Conservation (phyloP, 2,888 invertebrate genomes). For the Plebejus melissa region DNA sequence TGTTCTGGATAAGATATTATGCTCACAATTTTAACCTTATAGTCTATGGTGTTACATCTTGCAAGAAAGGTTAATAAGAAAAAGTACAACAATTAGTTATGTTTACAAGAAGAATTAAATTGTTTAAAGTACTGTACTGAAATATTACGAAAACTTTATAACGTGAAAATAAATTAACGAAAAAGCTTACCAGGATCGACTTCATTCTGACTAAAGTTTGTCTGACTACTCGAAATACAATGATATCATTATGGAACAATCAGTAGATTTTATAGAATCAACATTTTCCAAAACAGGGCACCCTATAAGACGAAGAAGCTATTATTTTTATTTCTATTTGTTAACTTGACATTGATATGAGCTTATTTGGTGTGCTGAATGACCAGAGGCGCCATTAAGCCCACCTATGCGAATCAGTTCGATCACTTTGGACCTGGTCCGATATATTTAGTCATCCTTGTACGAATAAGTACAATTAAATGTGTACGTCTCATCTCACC, state of each 20-base stretch:
- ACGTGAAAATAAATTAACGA: too few relatives aligned
- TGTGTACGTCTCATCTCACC: neutral
- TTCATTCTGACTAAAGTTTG: constrained; percentile 56
- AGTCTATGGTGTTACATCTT: too few relatives aligned
- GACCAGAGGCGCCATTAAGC: constrained; percentile 55
- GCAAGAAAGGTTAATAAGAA: neutral
- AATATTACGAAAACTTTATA: too few relatives aligned
- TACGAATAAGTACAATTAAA: constrained; percentile 6
- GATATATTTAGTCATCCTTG: constrained; percentile 18
- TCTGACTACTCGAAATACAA: constrained; percentile 50
- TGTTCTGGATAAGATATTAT: too few relatives aligned
- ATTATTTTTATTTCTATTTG: constrained; percentile 55
- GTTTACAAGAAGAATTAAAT: too few relatives aligned
- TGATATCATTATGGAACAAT: constrained; percentile 50
- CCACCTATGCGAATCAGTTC: constrained; percentile 49
- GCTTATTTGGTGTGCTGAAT: constrained; percentile 58
- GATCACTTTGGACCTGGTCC: constrained; percentile 37
- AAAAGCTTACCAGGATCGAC: constrained; percentile 57
- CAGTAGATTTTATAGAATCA: constrained; percentile 66
- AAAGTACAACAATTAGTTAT: too few relatives aligned
- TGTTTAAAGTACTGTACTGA: too few relatives aligned
- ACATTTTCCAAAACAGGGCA: constrained; percentile 56
- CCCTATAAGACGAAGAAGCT: constrained; percentile 63
- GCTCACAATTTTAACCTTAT: too few relatives aligned
- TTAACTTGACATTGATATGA: constrained; percentile 56